Conservation (phyloP, 2,888 invertebrate species). For the Drosophila hamatofila region DNA sequence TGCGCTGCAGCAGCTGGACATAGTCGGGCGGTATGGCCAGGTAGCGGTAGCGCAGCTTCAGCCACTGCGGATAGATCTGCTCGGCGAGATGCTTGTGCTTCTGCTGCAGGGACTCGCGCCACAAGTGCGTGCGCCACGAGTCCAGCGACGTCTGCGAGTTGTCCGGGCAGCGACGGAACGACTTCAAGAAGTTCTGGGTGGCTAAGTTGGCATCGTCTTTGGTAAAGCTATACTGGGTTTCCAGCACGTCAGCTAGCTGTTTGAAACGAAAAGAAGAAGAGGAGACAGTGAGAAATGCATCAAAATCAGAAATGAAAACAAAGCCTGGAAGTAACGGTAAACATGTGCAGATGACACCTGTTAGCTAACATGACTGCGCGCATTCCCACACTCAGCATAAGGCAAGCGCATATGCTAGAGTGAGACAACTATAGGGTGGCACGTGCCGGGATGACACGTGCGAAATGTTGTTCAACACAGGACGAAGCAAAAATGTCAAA, state of each 20-base stretch:
- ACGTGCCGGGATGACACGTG: neutral
- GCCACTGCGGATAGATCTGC: slow-evolving; percentile 91
- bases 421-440: neutral
- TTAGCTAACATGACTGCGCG: neutral
- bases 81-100: slow-evolving; percentile 90
- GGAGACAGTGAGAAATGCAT: neutral
- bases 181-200: slow-evolving; percentile 89
- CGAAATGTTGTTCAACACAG: neutral
- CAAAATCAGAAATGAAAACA: neutral
- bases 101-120: slow-evolving; percentile 91
- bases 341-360: slow-evolving; percentile 12
- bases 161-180: slow-evolving; percentile 93
- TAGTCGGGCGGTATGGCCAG: slow-evolving; percentile 90
- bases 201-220: slow-evolving; percentile 88
- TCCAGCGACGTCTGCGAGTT: slow-evolving; percentile 90
- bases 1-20: slow-evolving; percentile 88
- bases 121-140: slow-evolving; percentile 91
- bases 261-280: neutral
- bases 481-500: neutral
- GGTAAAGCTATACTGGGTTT: slow-evolving; percentile 89
- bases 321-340: neutral
- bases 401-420: neutral
- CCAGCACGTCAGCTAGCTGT: slow-evolving; percentile 82
- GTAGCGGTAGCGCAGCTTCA: slow-evolving; percentile 91
- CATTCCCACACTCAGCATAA: neutral